phyloP scores from a whole-genome alignment of 2,797 vertebrate genomes.

The Nyctalus aviator region DNA sequence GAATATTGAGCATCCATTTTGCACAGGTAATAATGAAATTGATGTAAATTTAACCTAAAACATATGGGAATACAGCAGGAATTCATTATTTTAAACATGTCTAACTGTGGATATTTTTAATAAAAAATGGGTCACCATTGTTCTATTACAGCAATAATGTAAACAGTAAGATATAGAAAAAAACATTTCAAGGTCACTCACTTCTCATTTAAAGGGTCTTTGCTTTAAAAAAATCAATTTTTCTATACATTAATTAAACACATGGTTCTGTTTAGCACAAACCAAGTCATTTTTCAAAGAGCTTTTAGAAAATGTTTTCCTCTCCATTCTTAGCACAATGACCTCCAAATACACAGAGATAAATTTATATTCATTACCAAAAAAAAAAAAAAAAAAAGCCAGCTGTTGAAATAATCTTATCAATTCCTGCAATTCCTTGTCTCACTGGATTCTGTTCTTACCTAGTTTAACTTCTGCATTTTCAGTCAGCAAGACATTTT shows the following conservation, averaged over 20 bases:
- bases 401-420: background rate
- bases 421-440: background rate
- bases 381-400: no score
- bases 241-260: background rate
- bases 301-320: background rate
- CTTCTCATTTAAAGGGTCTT: background rate
- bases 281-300: background rate
- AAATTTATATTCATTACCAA: background rate
- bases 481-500: constrained; percentile 97
- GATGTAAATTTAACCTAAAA: background rate
- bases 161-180: background rate
- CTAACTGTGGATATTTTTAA: constrained; percentile 6
- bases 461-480: constrained; percentile 98
- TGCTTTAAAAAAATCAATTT: background rate
- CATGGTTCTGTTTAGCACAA: background rate
- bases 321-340: constrained; percentile 20
- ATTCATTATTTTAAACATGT: background rate
- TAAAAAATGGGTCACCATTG: background rate
- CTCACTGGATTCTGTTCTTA: constrained; percentile 82
- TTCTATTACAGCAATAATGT: background rate
- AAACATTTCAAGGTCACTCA: background rate
- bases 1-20: background rate
- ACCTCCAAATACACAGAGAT: background rate
- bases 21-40: background rate
- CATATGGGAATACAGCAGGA: background rate